A percentile compares a stretch with the other conserved stretches of the same genome.
Conservation (phyloP, 2,113 vertebrate genomes). For the Hypocryptadius cinnamomeus region DNA sequence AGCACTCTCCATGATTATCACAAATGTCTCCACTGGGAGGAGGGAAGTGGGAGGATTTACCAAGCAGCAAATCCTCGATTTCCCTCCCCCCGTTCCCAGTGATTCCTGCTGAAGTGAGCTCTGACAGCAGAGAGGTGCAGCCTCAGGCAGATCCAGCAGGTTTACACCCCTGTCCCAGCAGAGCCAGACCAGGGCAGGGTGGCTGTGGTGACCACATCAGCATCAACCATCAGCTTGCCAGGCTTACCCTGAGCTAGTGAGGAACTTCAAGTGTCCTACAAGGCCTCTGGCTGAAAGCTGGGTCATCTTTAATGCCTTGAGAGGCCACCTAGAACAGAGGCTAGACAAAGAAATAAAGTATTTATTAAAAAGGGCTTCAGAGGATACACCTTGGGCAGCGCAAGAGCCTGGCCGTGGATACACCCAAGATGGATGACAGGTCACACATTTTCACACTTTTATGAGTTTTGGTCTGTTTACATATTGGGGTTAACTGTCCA, state of each 20-base stretch:
- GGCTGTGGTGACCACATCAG: neutral
- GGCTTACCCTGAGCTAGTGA: neutral
- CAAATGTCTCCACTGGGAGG: slow-evolving; percentile 20
- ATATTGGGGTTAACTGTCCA: neutral
- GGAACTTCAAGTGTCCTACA: neutral
- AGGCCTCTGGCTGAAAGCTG: neutral
- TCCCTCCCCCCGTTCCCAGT: neutral
- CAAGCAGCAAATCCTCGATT: neutral
- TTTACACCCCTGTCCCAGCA: neutral
- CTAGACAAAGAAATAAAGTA: neutral
- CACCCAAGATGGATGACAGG: too few relatives aligned
- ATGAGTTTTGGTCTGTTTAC: neutral
- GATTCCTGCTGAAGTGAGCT: neutral
- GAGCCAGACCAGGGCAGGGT: neutral
- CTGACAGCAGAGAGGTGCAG: neutral
- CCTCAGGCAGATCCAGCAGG: neutral
- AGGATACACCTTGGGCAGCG: neutral
- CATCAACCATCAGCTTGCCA: too few relatives aligned
- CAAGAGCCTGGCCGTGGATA: neutral
- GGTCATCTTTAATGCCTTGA: neutral
- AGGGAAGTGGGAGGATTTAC: slow-evolving; percentile 33
- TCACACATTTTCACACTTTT: neutral
- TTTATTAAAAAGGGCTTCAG: neutral
- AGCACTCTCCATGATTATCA: neutral
- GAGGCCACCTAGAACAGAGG: neutral